phyloP scores from a whole-genome alignment of 2,113 vertebrate genomes.

The Ctenomys sociabilis region DNA sequence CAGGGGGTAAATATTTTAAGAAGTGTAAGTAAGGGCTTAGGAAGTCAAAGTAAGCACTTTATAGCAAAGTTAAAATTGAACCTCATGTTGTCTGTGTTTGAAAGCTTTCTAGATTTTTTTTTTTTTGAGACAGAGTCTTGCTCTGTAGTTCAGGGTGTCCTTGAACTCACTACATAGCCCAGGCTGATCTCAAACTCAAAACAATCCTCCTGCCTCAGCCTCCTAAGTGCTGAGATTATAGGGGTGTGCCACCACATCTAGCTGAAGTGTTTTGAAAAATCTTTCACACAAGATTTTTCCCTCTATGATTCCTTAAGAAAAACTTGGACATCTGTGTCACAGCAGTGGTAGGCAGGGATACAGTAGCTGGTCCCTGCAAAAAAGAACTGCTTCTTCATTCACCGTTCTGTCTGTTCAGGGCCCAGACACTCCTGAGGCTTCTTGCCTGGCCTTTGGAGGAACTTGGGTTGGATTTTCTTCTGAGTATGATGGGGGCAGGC shows the following conservation, averaged over 20 bases:
- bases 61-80: neutral
- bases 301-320: neutral
- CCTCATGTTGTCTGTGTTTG: neutral
- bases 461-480: neutral
- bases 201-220: neutral
- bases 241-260: neutral
- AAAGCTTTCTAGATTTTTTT: neutral
- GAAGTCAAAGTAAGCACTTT: neutral
- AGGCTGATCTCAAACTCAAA: neutral
- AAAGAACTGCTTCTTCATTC: neutral
- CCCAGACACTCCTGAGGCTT: neutral
- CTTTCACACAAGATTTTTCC: neutral
- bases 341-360: neutral
- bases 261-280: neutral
- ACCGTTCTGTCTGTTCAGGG: rapidly evolving
- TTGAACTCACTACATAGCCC: neutral
- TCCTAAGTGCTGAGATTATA: neutral
- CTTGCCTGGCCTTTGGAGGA: neutral
- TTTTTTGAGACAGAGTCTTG: neutral
- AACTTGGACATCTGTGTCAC: neutral
- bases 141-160: neutral
- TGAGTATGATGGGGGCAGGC: neutral
- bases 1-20: neutral
- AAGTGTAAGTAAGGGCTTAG: neutral
- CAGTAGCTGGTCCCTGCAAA: rapidly evolving